Conservation (phyloP, 2,888 invertebrate genomes). For the Balanococcus diminutus region DNA sequence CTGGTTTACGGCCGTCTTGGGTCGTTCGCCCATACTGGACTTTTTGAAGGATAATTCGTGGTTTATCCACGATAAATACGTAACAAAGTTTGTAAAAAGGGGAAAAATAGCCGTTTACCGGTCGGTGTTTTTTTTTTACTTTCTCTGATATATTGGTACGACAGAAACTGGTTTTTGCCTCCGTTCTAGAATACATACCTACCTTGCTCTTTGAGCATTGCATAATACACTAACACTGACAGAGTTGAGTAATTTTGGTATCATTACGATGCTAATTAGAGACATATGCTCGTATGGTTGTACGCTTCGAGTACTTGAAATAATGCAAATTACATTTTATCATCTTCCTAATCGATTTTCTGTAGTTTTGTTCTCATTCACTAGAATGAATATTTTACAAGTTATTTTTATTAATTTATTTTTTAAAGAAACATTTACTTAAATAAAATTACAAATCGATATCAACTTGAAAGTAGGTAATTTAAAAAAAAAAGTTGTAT, state of each 20-base stretch:
- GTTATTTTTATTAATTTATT: no score
- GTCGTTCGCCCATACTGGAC: constrained; percentile 40
- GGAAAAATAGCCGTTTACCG: constrained; percentile 35
- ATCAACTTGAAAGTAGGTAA: not conserved
- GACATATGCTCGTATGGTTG: constrained; percentile 31
- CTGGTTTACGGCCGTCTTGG: not conserved
- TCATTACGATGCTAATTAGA: constrained; percentile 49
- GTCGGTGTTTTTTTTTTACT: constrained; percentile 42
- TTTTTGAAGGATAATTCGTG: constrained; percentile 52
- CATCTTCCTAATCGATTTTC: constrained; percentile 16
- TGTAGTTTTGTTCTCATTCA: not conserved
- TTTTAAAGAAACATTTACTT: not conserved
- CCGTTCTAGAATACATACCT: constrained; percentile 44
- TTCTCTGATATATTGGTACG: constrained; percentile 48
- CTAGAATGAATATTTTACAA: not conserved
- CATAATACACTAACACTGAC: constrained; percentile 41
- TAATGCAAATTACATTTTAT: constrained; percentile 35
- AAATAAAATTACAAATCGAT: not conserved
- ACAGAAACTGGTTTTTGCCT: constrained; percentile 49
- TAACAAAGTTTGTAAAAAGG: constrained; percentile 11
- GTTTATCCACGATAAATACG: constrained; percentile 33
- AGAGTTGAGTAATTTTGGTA: constrained; percentile 51
- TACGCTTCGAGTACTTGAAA: constrained; percentile 16
- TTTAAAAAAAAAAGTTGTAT: not conserved
- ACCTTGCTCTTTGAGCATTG: constrained; percentile 43